Conservation (phyloP, 2,113 vertebrate genomes). For the Corythaixoides concolor region DNA sequence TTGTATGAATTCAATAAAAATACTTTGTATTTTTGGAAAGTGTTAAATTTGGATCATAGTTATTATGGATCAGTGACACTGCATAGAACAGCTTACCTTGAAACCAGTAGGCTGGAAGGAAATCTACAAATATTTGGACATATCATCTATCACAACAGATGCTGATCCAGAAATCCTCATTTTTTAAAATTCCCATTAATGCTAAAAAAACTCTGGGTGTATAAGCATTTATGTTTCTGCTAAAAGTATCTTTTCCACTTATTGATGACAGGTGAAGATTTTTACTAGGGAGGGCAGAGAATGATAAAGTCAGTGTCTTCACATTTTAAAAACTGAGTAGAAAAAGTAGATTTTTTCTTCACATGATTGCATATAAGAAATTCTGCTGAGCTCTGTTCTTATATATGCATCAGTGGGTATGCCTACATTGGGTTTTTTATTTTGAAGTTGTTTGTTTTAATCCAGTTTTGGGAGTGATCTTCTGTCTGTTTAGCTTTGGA, state of each 20-base stretch:
- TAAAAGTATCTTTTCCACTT: neutral
- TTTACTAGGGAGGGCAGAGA: neutral
- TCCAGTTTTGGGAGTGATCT: neutral
- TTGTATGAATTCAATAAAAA: neutral
- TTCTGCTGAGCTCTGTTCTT: neutral
- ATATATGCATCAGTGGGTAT: neutral
- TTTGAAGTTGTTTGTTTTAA: neutral
- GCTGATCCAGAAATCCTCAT: neutral
- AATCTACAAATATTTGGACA: neutral
- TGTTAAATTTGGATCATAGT: neutral
- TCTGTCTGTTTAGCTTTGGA: neutral
- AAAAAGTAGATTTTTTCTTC: neutral
- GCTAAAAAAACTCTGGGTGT: neutral
- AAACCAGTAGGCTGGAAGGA: neutral
- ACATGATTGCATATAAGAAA: accelerated
- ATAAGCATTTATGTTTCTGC: neutral
- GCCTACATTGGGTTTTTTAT: neutral
- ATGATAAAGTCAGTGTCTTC: neutral
- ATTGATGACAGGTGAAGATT: neutral
- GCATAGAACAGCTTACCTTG: neutral
- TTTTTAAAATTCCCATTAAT: neutral
- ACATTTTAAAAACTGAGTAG: neutral
- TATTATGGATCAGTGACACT: neutral
- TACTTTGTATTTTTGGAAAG: neutral
- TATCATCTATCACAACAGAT: neutral